Conservation (phyloP, 2,888 invertebrate species). For the Lathronympha strigana region DNA sequence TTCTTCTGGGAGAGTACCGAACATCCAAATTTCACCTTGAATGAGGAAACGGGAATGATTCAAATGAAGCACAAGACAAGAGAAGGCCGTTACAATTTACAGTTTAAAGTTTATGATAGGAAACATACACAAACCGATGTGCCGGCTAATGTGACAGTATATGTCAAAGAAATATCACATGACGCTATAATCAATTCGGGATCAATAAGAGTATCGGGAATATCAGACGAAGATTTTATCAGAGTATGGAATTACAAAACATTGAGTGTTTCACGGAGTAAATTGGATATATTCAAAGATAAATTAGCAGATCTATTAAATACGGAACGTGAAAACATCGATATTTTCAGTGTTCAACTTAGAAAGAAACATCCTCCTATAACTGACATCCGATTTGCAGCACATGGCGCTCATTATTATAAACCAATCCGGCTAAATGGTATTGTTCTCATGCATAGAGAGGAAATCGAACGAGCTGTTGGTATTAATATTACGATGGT, state of each 20-base stretch:
- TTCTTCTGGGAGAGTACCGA: conserved; percentile 97
- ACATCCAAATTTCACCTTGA: conserved; percentile 94
- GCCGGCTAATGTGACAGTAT: conserved; percentile 97
- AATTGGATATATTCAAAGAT: conserved; percentile 94
- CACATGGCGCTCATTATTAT: conserved; percentile 98
- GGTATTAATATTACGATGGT: conserved; percentile 99
- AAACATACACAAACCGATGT: conserved; percentile 98
- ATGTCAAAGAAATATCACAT: conserved; percentile 96
- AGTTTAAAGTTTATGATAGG: conserved; percentile 95
- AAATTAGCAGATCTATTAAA: conserved; percentile 94
- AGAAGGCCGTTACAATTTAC: conserved; percentile 92
- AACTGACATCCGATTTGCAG: conserved; percentile 96
- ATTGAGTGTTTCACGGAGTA: conserved; percentile 92
- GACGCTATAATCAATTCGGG: conserved; percentile 98
- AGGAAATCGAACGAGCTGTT: conserved; percentile 97
- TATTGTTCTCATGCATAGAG: conserved; percentile 95
- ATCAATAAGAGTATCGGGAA: conserved; percentile 95
- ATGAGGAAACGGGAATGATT: conserved; percentile 97
- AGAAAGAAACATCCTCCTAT: conserved; percentile 93
- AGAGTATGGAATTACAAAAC: conserved; percentile 97
- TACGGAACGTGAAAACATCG: conserved; percentile 94
- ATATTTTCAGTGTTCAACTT: conserved; percentile 97
- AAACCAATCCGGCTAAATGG: conserved; percentile 97
- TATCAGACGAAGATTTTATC: conserved; percentile 98
- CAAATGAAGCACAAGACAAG: conserved; percentile 97